phyloP scores from a whole-genome alignment of 2,797 vertebrate genomes.

The Tragopan temminckii region DNA sequence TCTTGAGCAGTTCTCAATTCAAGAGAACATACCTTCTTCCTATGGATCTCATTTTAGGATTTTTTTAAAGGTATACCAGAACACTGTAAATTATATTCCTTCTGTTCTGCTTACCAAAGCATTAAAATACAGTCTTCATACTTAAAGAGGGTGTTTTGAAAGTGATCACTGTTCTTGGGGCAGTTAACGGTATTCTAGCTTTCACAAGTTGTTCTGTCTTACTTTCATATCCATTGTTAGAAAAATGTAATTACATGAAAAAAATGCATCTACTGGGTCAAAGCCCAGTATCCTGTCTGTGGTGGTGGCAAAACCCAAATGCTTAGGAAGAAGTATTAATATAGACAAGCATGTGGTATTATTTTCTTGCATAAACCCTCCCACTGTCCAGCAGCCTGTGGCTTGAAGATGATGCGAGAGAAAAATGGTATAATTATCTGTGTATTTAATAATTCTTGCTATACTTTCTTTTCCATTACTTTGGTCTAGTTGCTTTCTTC shows the following conservation, averaged over 20 bases:
- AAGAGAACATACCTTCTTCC: not conserved
- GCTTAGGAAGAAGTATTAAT: not conserved
- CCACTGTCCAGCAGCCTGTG: not conserved
- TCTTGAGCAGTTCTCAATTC: not conserved
- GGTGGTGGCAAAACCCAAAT: not conserved
- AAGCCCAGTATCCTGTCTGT: not conserved
- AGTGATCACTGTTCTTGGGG: not conserved
- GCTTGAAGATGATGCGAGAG: not conserved
- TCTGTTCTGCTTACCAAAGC: not conserved
- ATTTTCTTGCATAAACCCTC: not conserved
- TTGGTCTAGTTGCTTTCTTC: not conserved
- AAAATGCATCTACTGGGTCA: not conserved
- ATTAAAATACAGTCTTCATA: not conserved
- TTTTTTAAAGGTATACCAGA: not conserved
- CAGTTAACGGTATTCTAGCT: not conserved
- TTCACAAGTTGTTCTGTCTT: not conserved
- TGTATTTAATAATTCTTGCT: slow-evolving; percentile 13
- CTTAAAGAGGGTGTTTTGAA: not conserved
- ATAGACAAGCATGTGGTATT: not conserved
- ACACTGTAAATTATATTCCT: not conserved
- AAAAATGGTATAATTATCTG: not conserved
- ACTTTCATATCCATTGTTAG: not conserved
- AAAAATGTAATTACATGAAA: not conserved
- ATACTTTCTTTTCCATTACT: not conserved
- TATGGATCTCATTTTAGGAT: not conserved